Percentiles rank a stretch among this genome's conserved stretches.
Evolutionary conservation across 2,113 vertebrate genomes (phyloP).

Genomic region (Apistogramma diplotaenia): DNA sequence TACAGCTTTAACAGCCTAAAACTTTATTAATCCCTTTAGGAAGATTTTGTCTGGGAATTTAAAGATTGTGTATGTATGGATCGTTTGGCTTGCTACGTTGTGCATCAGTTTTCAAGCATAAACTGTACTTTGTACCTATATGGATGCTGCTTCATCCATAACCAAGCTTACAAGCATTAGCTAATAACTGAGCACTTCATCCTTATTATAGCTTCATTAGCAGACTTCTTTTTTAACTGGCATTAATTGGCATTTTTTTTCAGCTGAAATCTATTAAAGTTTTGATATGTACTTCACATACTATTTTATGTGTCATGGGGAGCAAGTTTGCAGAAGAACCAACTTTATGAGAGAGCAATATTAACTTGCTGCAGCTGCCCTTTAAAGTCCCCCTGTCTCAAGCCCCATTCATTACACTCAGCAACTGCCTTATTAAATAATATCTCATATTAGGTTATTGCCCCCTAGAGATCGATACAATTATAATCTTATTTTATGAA

Average conservation of each 20-base stretch:
- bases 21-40: too few species aligned
- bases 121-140: too few species aligned
- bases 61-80: too few species aligned
- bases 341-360: background rate
- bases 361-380: background rate
- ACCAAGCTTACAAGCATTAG: too few species aligned
- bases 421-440: slow-evolving; percentile 6
- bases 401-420: background rate
- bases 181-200: too few species aligned
- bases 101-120: too few species aligned
- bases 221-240: background rate
- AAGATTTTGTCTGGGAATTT: too few species aligned
- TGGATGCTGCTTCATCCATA: too few species aligned
- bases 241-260: background rate
- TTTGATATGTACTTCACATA: background rate
- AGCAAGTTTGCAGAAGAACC: background rate
- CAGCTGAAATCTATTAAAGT: background rate
- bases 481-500: background rate
- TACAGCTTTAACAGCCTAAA: too few species aligned
- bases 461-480: background rate
- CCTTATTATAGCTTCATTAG: too few species aligned
- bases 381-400: background rate
- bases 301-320: background rate
- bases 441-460: background rate
- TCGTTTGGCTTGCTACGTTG: too few species aligned